Conservation (phyloP, 2,113 vertebrate genomes). For the Lipophrys pholis region DNA sequence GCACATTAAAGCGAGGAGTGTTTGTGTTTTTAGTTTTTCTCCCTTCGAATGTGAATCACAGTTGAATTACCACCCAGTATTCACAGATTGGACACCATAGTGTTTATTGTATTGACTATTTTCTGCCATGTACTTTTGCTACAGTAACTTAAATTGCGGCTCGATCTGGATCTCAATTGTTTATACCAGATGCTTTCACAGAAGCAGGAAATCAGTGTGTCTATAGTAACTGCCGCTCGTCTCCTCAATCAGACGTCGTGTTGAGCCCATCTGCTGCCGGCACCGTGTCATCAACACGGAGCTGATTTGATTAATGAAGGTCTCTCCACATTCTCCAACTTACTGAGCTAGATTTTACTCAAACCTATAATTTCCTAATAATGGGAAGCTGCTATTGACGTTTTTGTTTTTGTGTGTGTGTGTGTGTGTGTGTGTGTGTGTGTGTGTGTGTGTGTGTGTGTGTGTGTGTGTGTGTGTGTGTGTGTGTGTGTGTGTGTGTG, state of each 20-base stretch:
- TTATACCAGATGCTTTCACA: slow-evolving; percentile 1
- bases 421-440: no score
- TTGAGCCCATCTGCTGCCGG: slow-evolving; percentile 18
- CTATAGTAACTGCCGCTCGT: not conserved
- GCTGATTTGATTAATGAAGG: slow-evolving; percentile 56
- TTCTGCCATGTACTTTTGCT: not conserved
- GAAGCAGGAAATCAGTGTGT: slow-evolving; percentile 3
- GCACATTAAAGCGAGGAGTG: no score
- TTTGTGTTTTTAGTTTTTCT: no score
- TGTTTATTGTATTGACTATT: no score
- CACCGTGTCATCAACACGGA: slow-evolving; percentile 30
- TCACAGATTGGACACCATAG: no score
- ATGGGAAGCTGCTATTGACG: no score
- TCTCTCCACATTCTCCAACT: slow-evolving; percentile 44
- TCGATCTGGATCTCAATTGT: not conserved
- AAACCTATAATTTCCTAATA: no score
- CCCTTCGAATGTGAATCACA: no score
- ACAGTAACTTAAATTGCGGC: not conserved
- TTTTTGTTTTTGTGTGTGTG: no score
- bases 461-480: no score
- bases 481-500: slow-evolving; percentile 31
- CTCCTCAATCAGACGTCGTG: slow-evolving; percentile 3
- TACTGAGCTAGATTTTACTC: slow-evolving; percentile 15
- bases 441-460: no score
- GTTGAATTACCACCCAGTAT: no score